Conservation (phyloP, 2,797 vertebrate species). For the Pyrocephalus nanus region DNA sequence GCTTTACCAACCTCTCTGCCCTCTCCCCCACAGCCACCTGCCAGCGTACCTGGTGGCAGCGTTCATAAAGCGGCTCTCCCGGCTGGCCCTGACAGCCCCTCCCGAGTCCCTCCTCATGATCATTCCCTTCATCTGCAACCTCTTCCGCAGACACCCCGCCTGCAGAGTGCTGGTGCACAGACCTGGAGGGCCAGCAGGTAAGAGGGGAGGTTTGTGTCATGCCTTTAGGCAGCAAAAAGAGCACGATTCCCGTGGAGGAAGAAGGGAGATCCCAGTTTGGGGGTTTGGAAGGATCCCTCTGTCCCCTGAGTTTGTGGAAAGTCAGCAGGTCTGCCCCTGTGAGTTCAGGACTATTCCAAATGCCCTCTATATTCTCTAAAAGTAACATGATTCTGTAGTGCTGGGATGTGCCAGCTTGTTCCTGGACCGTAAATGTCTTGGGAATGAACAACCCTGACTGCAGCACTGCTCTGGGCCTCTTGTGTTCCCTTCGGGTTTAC, state of each 20-base stretch:
- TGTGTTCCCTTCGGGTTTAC: background rate
- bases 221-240: background rate
- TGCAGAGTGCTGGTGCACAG: conserved; percentile 88
- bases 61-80: conserved; percentile 90
- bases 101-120: conserved; percentile 87
- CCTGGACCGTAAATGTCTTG: background rate
- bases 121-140: conserved; percentile 92
- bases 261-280: background rate
- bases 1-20: background rate
- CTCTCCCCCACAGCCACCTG: conserved; percentile 81
- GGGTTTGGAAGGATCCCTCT: background rate
- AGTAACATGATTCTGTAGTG: background rate
- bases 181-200: conserved; percentile 74
- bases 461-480: background rate
- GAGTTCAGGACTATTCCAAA: background rate
- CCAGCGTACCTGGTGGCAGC: conserved; percentile 93
- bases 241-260: background rate
- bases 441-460: background rate
- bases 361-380: background rate
- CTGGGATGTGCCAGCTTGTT: background rate
- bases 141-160: conserved; percentile 90
- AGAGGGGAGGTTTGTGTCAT: background rate
- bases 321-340: background rate
- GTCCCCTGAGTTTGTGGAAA: background rate
- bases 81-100: conserved; percentile 88